A percentile compares a stretch with the other conserved stretches of the same genome.
These are phyloP conservation scores for Calephelis virginiensis DNA, from an alignment of 1,140 invertebrate species.

Conservation along the genomic window DNA sequence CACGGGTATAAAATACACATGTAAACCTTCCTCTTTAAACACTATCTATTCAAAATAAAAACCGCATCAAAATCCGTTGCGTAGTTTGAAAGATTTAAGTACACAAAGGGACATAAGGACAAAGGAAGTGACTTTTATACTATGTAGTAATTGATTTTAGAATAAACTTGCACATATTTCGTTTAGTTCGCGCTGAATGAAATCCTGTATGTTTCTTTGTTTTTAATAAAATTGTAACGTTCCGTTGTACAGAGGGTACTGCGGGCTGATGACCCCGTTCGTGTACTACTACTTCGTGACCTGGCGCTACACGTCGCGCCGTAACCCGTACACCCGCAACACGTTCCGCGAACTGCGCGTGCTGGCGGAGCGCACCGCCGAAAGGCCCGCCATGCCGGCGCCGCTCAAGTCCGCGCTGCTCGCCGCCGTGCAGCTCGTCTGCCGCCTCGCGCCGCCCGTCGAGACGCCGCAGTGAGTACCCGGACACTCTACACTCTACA, in stretches of 20 bases:
- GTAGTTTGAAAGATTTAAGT: too few species aligned
- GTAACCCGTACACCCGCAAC: conserved; percentile 96
- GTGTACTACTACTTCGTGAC: conserved; percentile 97
- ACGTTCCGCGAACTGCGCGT: conserved; percentile 90
- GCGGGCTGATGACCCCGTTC: conserved; percentile 92
- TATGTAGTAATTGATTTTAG: too few species aligned
- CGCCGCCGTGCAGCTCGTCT: conserved; percentile 80
- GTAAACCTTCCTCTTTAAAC: too few species aligned
- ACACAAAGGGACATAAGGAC: too few species aligned
- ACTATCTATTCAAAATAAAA: too few species aligned
- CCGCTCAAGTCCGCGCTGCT: conserved; percentile 78
- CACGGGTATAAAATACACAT: too few species aligned
- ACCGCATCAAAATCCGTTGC: too few species aligned
- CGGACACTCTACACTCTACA: too few species aligned
- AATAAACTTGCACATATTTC: too few species aligned
- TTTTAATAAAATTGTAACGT: background rate
- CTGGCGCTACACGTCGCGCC: conserved; percentile 90
- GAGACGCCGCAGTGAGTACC: conserved; percentile 45
- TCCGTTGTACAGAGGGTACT: conserved; percentile 84
- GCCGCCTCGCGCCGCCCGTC: conserved; percentile 82
- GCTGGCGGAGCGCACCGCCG: conserved; percentile 80
- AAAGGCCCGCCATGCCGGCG: conserved; percentile 81
- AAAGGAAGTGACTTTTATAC: too few species aligned
- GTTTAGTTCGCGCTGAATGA: too few species aligned
- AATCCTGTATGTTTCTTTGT: background rate